Conservation (phyloP, 2,797 vertebrate species). For the Salmo trutta region DNA sequence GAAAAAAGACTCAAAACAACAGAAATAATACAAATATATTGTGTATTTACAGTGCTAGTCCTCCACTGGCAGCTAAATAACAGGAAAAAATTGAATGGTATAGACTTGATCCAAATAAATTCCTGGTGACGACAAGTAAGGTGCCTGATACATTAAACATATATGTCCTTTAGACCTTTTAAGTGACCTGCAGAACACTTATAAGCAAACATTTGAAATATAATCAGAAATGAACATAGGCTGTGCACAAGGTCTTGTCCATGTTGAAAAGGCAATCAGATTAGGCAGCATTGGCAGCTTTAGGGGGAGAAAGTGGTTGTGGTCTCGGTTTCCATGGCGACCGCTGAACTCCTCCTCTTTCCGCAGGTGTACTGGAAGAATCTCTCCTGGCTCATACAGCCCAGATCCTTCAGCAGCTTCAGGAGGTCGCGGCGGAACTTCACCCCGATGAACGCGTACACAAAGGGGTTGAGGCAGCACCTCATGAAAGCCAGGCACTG, state of each 20-base stretch:
- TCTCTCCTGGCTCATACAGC: slow-evolving; percentile 84
- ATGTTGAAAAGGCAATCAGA: not conserved
- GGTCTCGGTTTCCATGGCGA: slow-evolving; percentile 84
- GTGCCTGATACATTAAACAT: slow-evolving; percentile 57
- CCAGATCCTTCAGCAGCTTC: slow-evolving; percentile 88
- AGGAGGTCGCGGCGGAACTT: slow-evolving; percentile 92
- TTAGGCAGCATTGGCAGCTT: slow-evolving; percentile 23
- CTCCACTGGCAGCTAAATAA: not conserved
- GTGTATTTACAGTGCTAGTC: not conserved
- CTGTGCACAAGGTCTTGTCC: too few relatives aligned
- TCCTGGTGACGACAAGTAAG: too few relatives aligned
- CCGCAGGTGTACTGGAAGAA: slow-evolving; percentile 77
- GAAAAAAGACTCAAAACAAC: not conserved
- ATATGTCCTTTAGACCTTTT: too few relatives aligned
- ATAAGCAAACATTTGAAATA: too few relatives aligned
- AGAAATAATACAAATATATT: not conserved
- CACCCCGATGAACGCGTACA: slow-evolving; percentile 93
- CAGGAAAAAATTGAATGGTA: not conserved
- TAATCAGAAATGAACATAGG: too few relatives aligned
- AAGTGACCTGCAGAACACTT: too few relatives aligned
- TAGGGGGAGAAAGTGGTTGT: slow-evolving; percentile 90
- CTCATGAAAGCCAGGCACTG: slow-evolving; percentile 89
- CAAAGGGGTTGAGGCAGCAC: slow-evolving; percentile 93
- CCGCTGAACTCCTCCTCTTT: slow-evolving; percentile 74
- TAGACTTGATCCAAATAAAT: not conserved